Evolutionary conservation across 2,797 vertebrate species (phyloP).

Genomic region (Mustela erminea): DNA sequence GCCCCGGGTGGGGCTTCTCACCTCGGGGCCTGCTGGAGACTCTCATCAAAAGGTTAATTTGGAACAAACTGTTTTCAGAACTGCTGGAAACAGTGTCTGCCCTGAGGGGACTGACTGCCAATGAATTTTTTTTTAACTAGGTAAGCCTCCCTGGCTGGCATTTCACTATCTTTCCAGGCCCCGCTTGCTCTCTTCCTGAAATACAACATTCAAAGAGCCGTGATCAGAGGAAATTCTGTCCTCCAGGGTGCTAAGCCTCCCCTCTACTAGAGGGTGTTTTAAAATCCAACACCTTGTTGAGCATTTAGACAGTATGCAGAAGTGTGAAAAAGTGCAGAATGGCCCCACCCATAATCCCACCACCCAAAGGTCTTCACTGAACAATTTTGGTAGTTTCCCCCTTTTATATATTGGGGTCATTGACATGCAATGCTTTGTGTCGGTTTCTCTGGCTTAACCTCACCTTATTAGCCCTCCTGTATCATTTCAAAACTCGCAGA

Average conservation of each 20-base stretch:
- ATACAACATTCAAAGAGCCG: neutral
- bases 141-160: neutral
- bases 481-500: neutral
- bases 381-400: neutral
- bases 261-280: neutral
- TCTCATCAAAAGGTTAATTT: conserved; percentile 64
- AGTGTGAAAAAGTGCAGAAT: neutral
- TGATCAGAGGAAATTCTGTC: neutral
- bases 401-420: neutral
- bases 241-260: neutral
- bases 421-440: neutral
- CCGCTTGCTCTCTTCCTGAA: neutral
- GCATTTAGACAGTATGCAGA: neutral
- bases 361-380: neutral
- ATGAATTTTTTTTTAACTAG: conserved; percentile 34
- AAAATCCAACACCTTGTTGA: neutral
- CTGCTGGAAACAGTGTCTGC: conserved; percentile 70
- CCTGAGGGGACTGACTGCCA: conserved; percentile 63
- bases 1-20: neutral
- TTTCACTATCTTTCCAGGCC: conserved; percentile 32
- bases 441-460: neutral
- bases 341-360: neutral
- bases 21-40: neutral
- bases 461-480: neutral
- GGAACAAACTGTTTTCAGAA: conserved; percentile 74